These are phyloP conservation scores for Diadophis punctatus DNA, from an alignment of 2,113 vertebrate genomes.

Conservation along the genomic window DNA sequence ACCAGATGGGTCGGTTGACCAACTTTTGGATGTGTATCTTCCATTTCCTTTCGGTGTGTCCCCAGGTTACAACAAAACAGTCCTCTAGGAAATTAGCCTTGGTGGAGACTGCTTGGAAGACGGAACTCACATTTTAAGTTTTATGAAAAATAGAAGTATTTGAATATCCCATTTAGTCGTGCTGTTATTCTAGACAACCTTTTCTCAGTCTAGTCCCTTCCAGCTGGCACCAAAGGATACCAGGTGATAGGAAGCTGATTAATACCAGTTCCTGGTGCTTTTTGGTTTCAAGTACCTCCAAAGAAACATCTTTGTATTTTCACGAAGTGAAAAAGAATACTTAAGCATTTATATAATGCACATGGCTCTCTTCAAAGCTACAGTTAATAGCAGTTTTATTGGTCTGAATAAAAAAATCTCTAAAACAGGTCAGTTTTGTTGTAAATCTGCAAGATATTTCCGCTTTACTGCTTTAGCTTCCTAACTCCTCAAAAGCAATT, in stretches of 20 bases:
- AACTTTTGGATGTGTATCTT: slow-evolving; percentile 1
- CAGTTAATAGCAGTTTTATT: not conserved
- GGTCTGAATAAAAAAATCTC: not conserved
- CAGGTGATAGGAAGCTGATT: not conserved
- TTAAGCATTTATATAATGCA: not conserved
- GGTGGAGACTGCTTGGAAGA: not conserved
- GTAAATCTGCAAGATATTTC: not conserved
- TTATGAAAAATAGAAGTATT: not conserved
- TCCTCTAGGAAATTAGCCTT: not conserved
- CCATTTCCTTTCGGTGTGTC: slow-evolving; percentile 5
- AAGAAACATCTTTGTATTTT: not conserved
- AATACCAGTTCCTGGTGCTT: slow-evolving; percentile 5
- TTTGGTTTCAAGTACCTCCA: not conserved
- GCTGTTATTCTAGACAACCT: slow-evolving; percentile 1
- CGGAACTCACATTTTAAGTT: not conserved
- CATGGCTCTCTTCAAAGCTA: not conserved
- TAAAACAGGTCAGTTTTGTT: not conserved
- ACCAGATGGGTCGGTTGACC: not conserved
- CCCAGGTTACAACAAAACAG: not conserved
- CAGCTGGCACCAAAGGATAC: not conserved
- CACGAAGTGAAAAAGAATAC: not conserved
- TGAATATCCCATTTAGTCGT: not conserved
- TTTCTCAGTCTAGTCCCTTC: not conserved
- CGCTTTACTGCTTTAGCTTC: not conserved
- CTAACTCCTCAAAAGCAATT: not conserved